Conservation (phyloP, 2,113 vertebrate genomes). For the Gymnarchus niloticus region DNA sequence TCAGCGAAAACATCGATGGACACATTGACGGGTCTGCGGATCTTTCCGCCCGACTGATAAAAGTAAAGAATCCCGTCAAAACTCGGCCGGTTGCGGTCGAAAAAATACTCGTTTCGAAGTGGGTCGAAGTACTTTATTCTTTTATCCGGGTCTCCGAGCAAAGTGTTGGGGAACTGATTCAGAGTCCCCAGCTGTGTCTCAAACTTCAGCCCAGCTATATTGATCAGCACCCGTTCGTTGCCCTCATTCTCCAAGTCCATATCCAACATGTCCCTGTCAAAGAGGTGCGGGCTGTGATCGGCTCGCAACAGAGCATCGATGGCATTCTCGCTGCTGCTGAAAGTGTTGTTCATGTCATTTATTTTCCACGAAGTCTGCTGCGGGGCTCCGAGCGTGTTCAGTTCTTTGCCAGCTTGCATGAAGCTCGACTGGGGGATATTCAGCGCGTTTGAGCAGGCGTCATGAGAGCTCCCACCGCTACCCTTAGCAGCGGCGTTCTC, state of each 20-base stretch:
- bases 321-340: constrained; percentile 62
- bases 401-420: constrained; percentile 51
- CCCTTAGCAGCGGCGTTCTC: constrained; percentile 74
- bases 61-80: constrained; percentile 94
- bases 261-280: constrained; percentile 65
- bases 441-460: constrained; percentile 55
- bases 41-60: constrained; percentile 90
- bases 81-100: constrained; percentile 92
- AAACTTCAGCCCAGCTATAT: constrained; percentile 87
- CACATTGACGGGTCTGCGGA: constrained; percentile 86
- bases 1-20: constrained; percentile 89
- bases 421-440: constrained; percentile 55
- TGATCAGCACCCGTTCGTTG: constrained; percentile 83
- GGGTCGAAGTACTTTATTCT: constrained; percentile 94
- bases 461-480: constrained; percentile 54
- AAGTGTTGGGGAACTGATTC: constrained; percentile 87
- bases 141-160: constrained; percentile 84
- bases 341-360: constrained; percentile 69
- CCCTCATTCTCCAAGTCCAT: constrained; percentile 59
- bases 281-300: constrained; percentile 68
- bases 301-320: constrained; percentile 69
- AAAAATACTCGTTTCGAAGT: constrained; percentile 93
- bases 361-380: constrained; percentile 55
- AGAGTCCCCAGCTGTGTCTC: constrained; percentile 94
- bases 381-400: constrained; percentile 50